Evolutionary conservation across 37 sponge, comb jelly and placozoan species (phyloP).

Genomic region (Theonella swinhoei): DNA sequence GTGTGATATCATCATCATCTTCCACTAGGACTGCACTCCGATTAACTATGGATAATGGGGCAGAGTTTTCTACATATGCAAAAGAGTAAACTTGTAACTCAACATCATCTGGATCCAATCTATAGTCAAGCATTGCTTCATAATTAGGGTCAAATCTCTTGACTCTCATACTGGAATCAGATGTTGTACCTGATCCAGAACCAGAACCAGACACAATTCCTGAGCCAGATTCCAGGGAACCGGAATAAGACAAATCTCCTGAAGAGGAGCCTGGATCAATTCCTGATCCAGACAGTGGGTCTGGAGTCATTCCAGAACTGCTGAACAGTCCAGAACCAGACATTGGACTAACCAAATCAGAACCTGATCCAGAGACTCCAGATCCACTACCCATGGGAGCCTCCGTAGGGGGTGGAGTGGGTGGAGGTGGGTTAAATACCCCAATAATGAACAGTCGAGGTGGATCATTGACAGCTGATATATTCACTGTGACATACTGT

Average conservation of each 20-base stretch:
- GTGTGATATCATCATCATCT: conserved; percentile 79
- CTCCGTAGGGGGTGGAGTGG: conserved; percentile 18
- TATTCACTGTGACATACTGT: conserved; percentile 48
- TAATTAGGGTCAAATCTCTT: neutral
- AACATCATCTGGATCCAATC: neutral
- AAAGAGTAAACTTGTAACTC: conserved; percentile 11
- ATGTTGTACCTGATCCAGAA: conserved; percentile 14
- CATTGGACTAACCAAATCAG: neutral
- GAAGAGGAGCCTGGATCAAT: neutral
- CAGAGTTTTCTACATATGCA: conserved; percentile 51
- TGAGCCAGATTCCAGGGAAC: conserved; percentile 1
- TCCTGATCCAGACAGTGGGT: neutral
- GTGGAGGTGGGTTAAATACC: neutral
- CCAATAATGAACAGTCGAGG: conserved; percentile 61
- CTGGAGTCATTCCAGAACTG: conserved; percentile 37
- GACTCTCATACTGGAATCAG: neutral
- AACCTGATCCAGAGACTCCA: neutral
- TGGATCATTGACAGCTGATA: conserved; percentile 77
- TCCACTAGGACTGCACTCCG: conserved; percentile 27
- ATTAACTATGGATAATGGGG: conserved; percentile 57
- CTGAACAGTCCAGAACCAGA: conserved; percentile 18
- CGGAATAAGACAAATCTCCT: conserved; percentile 23
- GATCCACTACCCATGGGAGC: neutral
- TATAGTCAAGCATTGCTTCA: neutral
- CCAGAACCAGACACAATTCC: conserved; percentile 12